Conservation (phyloP, 1,140 invertebrate species). For the Zaprionus gabonicus region DNA sequence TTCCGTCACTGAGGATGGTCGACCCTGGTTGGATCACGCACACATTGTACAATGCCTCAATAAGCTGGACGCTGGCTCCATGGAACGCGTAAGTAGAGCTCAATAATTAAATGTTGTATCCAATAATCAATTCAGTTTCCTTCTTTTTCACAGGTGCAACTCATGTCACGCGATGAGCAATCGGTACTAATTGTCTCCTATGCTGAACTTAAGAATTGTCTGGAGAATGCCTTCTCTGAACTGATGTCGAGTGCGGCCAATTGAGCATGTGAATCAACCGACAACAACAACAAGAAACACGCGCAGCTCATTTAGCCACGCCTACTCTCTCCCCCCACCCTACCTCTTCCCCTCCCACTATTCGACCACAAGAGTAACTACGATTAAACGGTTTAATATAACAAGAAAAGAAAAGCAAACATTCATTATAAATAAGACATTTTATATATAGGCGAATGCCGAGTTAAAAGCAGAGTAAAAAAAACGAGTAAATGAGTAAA, state of each 20-base stretch:
- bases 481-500: constrained; percentile 16
- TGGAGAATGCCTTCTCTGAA: constrained; percentile 96
- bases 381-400: constrained; percentile 66
- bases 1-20: constrained; percentile 94
- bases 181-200: constrained; percentile 97
- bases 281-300: constrained; percentile 48
- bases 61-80: constrained; percentile 95
- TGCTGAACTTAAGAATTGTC: constrained; percentile 96
- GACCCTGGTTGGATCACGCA: constrained; percentile 97
- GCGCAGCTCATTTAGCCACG: constrained; percentile 56
- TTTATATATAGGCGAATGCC: constrained; percentile 52
- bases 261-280: constrained; percentile 50
- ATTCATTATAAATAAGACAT: constrained; percentile 80
- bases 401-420: constrained; percentile 49
- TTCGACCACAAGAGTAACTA: constrained; percentile 72
- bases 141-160: constrained; percentile 89
- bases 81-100: constrained; percentile 90
- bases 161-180: constrained; percentile 98
- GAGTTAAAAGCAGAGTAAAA: constrained; percentile 39
- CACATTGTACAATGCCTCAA: constrained; percentile 97
- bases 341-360: constrained; percentile 36
- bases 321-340: constrained; percentile 30
- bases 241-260: constrained; percentile 87
- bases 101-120: not conserved
- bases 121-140: not conserved